phyloP scores from a whole-genome alignment of 2,888 invertebrate species.

The Eilema griseolum region DNA sequence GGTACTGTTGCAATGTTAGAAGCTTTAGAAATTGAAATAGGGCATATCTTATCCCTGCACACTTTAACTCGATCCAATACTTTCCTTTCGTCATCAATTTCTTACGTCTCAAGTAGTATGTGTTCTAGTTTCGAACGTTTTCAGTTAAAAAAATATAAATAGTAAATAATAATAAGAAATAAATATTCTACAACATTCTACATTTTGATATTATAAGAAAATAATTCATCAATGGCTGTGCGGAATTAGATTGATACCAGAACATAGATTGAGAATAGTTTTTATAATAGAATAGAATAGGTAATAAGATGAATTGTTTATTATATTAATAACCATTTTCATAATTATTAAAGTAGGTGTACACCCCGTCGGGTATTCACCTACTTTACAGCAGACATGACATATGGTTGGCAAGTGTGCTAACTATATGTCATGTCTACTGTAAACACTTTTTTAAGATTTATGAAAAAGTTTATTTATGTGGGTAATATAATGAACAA shows the following conservation, averaged over 20 bases:
- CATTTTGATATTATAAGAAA: neutral
- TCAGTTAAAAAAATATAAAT: neutral
- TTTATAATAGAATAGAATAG: neutral
- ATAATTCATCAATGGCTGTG: slow-evolving; percentile 22
- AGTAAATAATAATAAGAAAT: no score
- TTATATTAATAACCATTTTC: slow-evolving; percentile 2
- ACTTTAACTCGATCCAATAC: neutral
- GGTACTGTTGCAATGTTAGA: neutral
- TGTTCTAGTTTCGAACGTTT: neutral
- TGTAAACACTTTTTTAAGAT: neutral
- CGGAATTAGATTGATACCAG: slow-evolving; percentile 23
- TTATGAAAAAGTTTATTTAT: neutral
- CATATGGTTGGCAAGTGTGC: no score
- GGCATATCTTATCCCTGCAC: neutral
- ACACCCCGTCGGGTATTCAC: no score
- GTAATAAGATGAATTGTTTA: slow-evolving; percentile 10
- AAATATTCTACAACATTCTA: no score
- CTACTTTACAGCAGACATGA: no score
- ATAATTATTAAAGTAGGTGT: neutral
- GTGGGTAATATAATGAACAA: slow-evolving; percentile 9
- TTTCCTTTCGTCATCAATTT: neutral
- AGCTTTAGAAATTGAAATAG: neutral
- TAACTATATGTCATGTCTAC: neutral
- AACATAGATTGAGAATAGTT: slow-evolving; percentile 17
- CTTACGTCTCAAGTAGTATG: no score